Base-by-base conservation (phyloP, 2,113 vertebrate genomes). In the Nycticryphes semicollaris region DNA sequence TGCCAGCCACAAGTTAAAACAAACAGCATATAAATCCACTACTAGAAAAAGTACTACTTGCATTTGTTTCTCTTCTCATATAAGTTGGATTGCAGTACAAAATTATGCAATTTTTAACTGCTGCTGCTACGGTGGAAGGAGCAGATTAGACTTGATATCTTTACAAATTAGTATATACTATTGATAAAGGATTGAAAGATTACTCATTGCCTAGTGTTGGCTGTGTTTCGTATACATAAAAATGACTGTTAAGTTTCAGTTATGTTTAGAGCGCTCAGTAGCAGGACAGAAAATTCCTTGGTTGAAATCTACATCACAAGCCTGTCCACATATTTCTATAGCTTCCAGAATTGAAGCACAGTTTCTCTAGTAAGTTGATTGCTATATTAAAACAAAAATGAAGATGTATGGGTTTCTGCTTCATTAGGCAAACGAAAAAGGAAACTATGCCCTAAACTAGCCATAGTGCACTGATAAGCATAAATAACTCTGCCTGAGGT, bases 1-100 rank as follows among this genome's bases (percentile, higher is more conserved):
- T 77, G 31, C 25, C 43, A 94, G 43, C n/a, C 54, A 59, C 23
- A 80, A 94, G 67, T 90, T 96, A 92, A 95, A 70, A 76, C 47
- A 82, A 94, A 80, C 28, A 89, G 14, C 25, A 31, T 91, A 62
- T 39, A 64, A 21, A 92, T 66, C 23, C 12, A 39, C 31, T 67
- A 70, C 17, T 67, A 85, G 56, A 51, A 87, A 80, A 87, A 80
- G 28, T 76, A 67, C 75, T 43, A 19, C 16, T 82, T 84, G 31
- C 27, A n/a, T 57, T 84, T 87, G 37, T 67, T 72, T 67, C 30
- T 92, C 10, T 39, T 62, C 31, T 84, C 5, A 19, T 41, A 50
- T 39, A 1, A 51, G 70, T 59, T 79, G 57, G 41, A 41, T 79
- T 69, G 27, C 39, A 70, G 20, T 67, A 68, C 20, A 68, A 68